A percentile compares a stretch with the other conserved stretches of the same genome.
phyloP scores from a whole-genome alignment of 2,888 invertebrate genomes.

The Pristionchus maxplancki region DNA sequence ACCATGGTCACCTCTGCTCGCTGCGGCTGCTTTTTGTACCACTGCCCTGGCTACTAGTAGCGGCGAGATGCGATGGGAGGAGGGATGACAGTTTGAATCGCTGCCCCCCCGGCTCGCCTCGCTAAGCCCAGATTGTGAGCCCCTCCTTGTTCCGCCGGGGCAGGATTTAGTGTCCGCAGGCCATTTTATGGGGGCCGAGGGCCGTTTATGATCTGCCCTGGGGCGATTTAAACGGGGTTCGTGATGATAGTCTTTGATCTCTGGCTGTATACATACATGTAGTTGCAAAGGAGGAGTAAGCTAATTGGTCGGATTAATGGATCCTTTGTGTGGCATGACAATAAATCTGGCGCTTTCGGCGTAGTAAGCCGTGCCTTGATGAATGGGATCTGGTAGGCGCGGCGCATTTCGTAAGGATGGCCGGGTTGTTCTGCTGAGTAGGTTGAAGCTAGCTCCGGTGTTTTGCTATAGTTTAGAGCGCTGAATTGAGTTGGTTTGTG shows the following conservation, averaged over 20 bases:
- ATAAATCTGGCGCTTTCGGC: constrained; percentile 30
- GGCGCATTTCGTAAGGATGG: not conserved
- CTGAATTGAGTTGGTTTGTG: not conserved
- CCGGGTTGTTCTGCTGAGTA: not conserved
- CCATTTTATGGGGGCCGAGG: not conserved
- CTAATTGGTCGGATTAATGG: not conserved
- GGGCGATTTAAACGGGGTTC: not conserved
- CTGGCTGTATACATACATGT: not conserved
- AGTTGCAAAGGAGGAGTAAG: not conserved
- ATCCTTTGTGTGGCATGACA: not conserved
- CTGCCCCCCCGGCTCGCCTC: no score
- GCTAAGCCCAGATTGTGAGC: not conserved
- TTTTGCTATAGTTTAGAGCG: not conserved
- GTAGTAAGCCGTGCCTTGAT: not conserved
- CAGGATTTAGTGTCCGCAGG: not conserved
- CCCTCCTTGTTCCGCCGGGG: not conserved
- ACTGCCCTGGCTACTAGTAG: not conserved
- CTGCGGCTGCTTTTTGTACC: not conserved
- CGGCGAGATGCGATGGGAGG: not conserved
- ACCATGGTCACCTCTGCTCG: not conserved
- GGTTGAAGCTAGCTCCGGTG: not conserved
- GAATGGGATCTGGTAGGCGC: not conserved
- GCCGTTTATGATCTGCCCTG: not conserved
- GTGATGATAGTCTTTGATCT: not conserved
- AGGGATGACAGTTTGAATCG: constrained; percentile 27